A percentile compares a stretch with the other conserved stretches of the same genome.
phyloP scores from a whole-genome alignment of 2,797 vertebrate species.

The Pseudochirops corinnae region DNA sequence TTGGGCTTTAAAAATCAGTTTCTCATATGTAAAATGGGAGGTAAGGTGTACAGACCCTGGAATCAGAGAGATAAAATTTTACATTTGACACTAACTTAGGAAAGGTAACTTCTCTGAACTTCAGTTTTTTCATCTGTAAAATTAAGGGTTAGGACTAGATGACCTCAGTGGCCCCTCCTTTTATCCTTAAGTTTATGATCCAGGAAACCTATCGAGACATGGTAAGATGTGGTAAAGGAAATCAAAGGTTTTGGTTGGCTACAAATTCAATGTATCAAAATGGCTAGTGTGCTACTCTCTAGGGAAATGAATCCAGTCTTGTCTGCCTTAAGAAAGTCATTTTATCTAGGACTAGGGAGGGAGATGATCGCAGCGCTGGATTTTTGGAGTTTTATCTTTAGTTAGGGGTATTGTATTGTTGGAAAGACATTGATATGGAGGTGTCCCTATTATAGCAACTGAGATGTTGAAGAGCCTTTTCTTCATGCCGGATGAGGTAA shows the following conservation, averaged over 20 bases:
- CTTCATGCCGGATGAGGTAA: not conserved
- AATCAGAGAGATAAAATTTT: not conserved
- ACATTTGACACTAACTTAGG: not conserved
- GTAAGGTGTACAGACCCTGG: not conserved
- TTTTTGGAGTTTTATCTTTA: not conserved
- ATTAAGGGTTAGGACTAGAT: not conserved
- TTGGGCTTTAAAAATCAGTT: not conserved
- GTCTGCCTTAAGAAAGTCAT: not conserved
- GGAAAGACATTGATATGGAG: not conserved
- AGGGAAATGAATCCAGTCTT: not conserved
- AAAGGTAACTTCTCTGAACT: not conserved
- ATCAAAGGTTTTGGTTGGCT: not conserved
- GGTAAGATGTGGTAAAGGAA: not conserved
- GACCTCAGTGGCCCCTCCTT: not conserved
- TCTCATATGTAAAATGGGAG: not conserved
- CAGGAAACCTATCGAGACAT: not conserved
- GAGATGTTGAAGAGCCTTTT: not conserved
- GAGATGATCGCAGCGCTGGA: not conserved
- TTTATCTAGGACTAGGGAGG: not conserved
- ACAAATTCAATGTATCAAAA: not conserved
- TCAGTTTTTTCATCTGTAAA: not conserved
- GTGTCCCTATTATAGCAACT: not conserved
- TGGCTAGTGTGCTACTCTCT: not conserved
- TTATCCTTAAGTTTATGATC: not conserved
- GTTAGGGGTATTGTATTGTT: not conserved